Evolutionary conservation across 2,888 invertebrate species (phyloP), one percentile per base, ranked within the genome.

Genomic region (Leistus spinibarbis): DNA sequence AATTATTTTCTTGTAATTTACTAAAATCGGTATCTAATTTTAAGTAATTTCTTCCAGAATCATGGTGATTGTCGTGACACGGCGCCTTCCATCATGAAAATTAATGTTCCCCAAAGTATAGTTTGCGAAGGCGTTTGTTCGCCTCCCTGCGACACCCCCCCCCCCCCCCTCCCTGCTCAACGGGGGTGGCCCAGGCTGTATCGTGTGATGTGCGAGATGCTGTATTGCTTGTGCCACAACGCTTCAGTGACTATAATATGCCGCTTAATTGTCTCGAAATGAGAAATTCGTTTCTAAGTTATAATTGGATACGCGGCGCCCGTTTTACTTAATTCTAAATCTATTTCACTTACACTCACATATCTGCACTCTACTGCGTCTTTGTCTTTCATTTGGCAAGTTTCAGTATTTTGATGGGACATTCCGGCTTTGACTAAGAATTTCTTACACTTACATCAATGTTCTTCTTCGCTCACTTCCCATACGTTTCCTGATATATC

Each of bases 201-300:
- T 70, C 76, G 13, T 66, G 66, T 27, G 19, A 17, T 65, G 17
- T 65, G 16, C 65, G 22, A 40, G 13, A 27, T 53, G 22, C 69
- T 76, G 69, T 63, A 69, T 64, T 64, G 69, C 69, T 64, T 69
- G 56, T 65, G 62, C 69, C 69, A 24, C 76, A 84, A 84, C 85
- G 86, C 85, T 85, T 81, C 83, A 83, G 82, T 83, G 85, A 83
- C 85, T 86, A 86, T 86, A 87, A 87, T 87, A 86, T 87, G 86
- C 86, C 86, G 85, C 86, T 86, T 87, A 87, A 87, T 87, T 87
- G 87, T 87, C 86, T 85, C 85, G 86, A 87, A 87, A 87, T 87
- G 87, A 87, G 87, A 87, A 87, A 87, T 87, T 86, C 87, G 86
- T 85, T 85, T 86, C 85, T 85, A 87, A 87, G 86, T 87, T 87